Evolutionary conservation across 2,888 invertebrate genomes (phyloP).

Genomic region (Acleris laterana): DNA sequence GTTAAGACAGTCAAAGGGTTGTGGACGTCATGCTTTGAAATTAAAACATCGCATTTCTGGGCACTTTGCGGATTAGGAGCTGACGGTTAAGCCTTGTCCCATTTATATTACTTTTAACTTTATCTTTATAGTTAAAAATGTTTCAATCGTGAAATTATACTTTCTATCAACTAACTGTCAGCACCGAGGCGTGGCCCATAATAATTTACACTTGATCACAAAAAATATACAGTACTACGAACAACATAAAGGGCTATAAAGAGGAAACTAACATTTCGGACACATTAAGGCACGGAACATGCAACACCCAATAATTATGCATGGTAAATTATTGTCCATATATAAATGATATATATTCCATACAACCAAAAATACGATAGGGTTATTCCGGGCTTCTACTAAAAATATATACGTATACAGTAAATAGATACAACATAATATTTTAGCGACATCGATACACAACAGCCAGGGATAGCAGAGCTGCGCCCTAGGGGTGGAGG

Average conservation of each 20-base stretch:
- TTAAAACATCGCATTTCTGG: slow-evolving; percentile 65
- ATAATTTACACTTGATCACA: slow-evolving; percentile 62
- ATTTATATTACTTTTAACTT: slow-evolving; percentile 14
- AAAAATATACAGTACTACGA: slow-evolving; percentile 76
- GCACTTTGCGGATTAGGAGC: slow-evolving; percentile 57
- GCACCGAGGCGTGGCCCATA: slow-evolving; percentile 64
- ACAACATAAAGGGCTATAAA: slow-evolving; percentile 83
- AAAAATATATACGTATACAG: slow-evolving; percentile 73
- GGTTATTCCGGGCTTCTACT: slow-evolving; percentile 67
- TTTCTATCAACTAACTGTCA: slow-evolving; percentile 72
- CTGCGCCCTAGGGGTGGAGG: slow-evolving; percentile 79
- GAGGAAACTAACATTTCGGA: slow-evolving; percentile 78
- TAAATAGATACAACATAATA: slow-evolving; percentile 60
- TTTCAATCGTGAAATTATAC: not conserved
- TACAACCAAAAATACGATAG: slow-evolving; percentile 53
- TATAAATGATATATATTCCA: slow-evolving; percentile 46
- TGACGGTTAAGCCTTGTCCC: slow-evolving; percentile 69
- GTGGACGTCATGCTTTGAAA: slow-evolving; percentile 79
- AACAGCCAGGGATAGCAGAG: slow-evolving; percentile 83
- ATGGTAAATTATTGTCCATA: slow-evolving; percentile 61
- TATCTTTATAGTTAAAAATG: not conserved
- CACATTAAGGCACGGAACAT: slow-evolving; percentile 82
- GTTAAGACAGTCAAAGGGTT: slow-evolving; percentile 52
- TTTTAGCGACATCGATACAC: slow-evolving; percentile 82
- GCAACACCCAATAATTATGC: slow-evolving; percentile 77